Conservation (phyloP, 2,888 invertebrate genomes). For the Cheilosia vulpina region DNA sequence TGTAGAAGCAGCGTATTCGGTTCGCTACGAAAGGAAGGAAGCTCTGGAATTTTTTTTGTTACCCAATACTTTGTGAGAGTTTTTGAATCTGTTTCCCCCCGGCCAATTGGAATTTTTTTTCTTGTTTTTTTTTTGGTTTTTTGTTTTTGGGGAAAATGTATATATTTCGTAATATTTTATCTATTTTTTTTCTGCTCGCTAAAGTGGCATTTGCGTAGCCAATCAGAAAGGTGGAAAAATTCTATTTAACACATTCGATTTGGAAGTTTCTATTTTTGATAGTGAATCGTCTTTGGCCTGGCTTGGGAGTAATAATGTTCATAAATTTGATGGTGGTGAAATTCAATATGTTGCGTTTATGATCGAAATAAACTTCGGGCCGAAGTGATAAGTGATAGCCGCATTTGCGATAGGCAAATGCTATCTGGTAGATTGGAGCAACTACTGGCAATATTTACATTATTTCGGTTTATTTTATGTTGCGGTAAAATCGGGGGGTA, state of each 20-base stretch:
- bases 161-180: slow-evolving; percentile 24
- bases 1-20: slow-evolving; percentile 21
- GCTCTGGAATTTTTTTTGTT: slow-evolving; percentile 33
- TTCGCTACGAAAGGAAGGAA: slow-evolving; percentile 3
- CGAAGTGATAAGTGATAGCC: background rate
- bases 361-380: background rate
- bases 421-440: background rate
- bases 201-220: slow-evolving; percentile 3
- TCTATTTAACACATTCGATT: slow-evolving; percentile 6
- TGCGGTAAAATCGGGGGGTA: no score
- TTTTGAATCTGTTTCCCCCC: slow-evolving; percentile 23
- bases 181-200: background rate
- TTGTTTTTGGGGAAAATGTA: background rate
- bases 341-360: background rate
- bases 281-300: background rate
- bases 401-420: background rate
- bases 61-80: slow-evolving; percentile 35
- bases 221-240: background rate
- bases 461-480: no score
- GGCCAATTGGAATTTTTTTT: background rate
- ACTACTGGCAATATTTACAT: no score
- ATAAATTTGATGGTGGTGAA: background rate
- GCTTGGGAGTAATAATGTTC: background rate
- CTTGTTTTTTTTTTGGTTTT: background rate
- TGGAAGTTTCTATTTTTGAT: slow-evolving; percentile 16